Base-by-base conservation (phyloP, 2,888 invertebrate species). In the Chironomus riparius region DNA sequence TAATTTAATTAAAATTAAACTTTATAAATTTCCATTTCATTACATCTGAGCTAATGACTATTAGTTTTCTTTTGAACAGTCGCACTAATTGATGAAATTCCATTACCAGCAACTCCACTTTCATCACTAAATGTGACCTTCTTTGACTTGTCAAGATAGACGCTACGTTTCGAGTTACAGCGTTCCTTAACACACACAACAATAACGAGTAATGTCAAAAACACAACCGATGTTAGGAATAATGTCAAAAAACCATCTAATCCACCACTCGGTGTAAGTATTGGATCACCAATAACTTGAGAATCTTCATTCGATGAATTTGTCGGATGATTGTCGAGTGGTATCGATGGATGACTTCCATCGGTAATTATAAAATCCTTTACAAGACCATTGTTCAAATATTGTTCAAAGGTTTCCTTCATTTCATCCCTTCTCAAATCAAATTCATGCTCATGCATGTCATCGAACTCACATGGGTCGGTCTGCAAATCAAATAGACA, bases 401-500 rank as follows among this genome's bases (percentile, higher is more conserved):
- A 72, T 6, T 22, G 15, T 12, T 72, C 61, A 21, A 61, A 15
- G 2, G 12, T 38, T 5, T 13, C 10, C 5, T 13, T n/a, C 72
- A 72, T 72, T 2, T 38, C 15, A 22, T 24, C 47, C 12, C 72
- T 28, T 47, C 18, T 61, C 15, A 12, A n/a, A 10, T 72, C 72
- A 61, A 47, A 72, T 47, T 61, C 72, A 5, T 28, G 6, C 18
- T 72, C 72, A 12, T 61, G 38, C 22, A 62, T 72, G 62, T 72
- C 50, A 72, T 72, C 72, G 1, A 61, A 72, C 21, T 72, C 72
- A 62, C 72, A 72, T 47, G 72, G 72, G 18, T 72, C 72, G 2
- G 28, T 50, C 12, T 22, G 22, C 38, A 72, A 72, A 22, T 72
- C 62, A 62, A 72, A 72, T 3, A 72, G 72, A 38, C 72, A 72